phyloP scores from a whole-genome alignment of 92 coral and sea anemone genomes.

The Hydrozoanthus gracilis region DNA sequence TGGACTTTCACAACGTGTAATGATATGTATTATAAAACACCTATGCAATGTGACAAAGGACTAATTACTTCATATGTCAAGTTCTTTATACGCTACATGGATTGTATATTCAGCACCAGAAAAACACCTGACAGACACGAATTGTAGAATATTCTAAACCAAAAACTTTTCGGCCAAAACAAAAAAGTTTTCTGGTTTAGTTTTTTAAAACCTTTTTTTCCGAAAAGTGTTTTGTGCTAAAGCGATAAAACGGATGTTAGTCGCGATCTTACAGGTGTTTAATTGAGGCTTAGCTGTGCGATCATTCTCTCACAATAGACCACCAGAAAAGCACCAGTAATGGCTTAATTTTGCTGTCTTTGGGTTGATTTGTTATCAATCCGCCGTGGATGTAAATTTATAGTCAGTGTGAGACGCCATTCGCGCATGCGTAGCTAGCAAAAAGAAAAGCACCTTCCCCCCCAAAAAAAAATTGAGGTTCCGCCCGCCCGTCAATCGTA shows the following conservation, averaged over 20 bases:
- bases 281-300: conserved; percentile 12
- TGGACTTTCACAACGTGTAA: conserved; percentile 17
- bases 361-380: neutral
- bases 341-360: neutral
- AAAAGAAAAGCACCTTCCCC: too few relatives aligned
- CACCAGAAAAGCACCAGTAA: conserved; percentile 11
- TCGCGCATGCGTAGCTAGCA: too few relatives aligned
- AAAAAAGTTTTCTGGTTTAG: neutral
- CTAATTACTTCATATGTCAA: conserved; percentile 13
- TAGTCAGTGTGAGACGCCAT: too few relatives aligned
- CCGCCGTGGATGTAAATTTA: too few relatives aligned
- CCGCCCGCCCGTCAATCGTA: too few relatives aligned
- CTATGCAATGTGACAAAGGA: conserved; percentile 8
- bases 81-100: conserved; percentile 7
- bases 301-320: neutral
- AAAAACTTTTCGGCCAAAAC: neutral
- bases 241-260: neutral
- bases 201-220: neutral
- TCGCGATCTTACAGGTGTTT: neutral
- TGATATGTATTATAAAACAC: conserved; percentile 29
- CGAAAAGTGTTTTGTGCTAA: neutral
- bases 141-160: too few relatives aligned
- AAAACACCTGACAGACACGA: neutral
- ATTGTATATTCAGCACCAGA: neutral
- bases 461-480: too few relatives aligned